phyloP scores from a whole-genome alignment of 1,140 invertebrate species.

The Caligus rogercresseyi region DNA sequence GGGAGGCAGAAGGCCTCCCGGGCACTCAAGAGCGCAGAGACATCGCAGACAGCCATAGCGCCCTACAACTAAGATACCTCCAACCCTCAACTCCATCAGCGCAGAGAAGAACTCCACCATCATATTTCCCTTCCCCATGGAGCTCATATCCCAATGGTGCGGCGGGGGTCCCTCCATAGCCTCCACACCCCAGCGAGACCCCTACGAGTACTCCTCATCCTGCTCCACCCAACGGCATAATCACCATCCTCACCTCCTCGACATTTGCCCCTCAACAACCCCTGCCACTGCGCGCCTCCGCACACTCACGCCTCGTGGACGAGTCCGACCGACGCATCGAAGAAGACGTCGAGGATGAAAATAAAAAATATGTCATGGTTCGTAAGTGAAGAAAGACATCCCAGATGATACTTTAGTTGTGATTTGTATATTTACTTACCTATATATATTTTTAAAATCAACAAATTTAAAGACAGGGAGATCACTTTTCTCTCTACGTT shows the following conservation, averaged over 20 bases:
- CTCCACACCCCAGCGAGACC: not conserved
- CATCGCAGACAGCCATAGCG: constrained; percentile 61
- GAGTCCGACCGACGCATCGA: not conserved
- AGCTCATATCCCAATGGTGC: constrained; percentile 1
- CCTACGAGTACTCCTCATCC: too few species aligned
- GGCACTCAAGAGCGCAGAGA: constrained; percentile 70
- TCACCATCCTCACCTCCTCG: not conserved
- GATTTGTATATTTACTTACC: too few species aligned
- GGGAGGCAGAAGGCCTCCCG: constrained; percentile 64
- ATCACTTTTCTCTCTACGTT: too few species aligned
- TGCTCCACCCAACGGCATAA: not conserved
- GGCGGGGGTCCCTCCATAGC: not conserved
- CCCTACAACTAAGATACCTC: constrained; percentile 43
- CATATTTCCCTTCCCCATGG: constrained; percentile 50
- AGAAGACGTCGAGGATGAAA: not conserved
- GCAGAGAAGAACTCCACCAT: constrained; percentile 96
- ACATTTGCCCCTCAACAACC: not conserved
- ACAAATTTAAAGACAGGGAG: too few species aligned
- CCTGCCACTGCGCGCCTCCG: too few species aligned
- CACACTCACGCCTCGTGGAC: not conserved
- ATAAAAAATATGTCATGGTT: not conserved
- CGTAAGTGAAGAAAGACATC: too few species aligned
- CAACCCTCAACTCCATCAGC: constrained; percentile 84
- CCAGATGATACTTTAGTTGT: too few species aligned
- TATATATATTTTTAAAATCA: too few species aligned